phyloP scores from a whole-genome alignment of 1,140 invertebrate genomes.

The Rhynchophorus ferrugineus region DNA sequence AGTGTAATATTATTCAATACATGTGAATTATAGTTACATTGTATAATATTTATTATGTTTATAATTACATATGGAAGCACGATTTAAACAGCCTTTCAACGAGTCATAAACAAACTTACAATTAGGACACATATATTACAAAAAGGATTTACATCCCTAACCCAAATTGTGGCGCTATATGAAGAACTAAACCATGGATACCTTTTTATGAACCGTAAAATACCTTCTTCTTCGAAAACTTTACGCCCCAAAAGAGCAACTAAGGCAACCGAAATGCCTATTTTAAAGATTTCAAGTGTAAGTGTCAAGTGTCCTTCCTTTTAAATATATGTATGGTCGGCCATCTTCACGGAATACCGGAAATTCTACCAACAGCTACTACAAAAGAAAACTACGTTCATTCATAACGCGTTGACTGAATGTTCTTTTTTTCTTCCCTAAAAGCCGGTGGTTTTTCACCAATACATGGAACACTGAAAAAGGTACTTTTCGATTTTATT shows the following conservation, averaged over 20 bases:
- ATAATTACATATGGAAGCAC: too few relatives aligned
- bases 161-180: not conserved
- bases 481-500: not conserved
- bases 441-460: not conserved
- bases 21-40: too few relatives aligned
- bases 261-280: not conserved
- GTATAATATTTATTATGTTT: too few relatives aligned
- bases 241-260: not conserved
- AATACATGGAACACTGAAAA: not conserved
- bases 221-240: not conserved
- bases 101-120: too few relatives aligned
- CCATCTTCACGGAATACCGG: constrained; percentile 17
- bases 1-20: too few relatives aligned
- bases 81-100: too few relatives aligned
- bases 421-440: not conserved
- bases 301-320: constrained; percentile 17
- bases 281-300: constrained; percentile 8
- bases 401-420: constrained; percentile 4
- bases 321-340: not conserved
- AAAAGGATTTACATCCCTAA: too few relatives aligned
- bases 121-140: too few relatives aligned
- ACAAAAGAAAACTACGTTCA: constrained; percentile 12
- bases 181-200: not conserved
- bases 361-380: constrained; percentile 14
- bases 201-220: not conserved